Evolutionary conservation across 2,113 vertebrate genomes (phyloP).

Genomic region (Oryzias curvinotus): DNA sequence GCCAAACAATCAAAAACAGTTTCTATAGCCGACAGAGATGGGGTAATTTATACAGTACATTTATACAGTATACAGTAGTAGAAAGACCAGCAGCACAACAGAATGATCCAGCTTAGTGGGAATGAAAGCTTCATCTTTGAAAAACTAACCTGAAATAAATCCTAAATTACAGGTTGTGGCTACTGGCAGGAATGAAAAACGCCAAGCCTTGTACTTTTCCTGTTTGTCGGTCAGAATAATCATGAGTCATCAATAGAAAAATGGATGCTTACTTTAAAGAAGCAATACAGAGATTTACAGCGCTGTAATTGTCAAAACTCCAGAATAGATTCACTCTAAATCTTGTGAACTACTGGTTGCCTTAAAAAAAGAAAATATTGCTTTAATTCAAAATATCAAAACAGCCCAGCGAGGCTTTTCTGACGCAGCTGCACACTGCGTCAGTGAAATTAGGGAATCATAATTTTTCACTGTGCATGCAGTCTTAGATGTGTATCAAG

Average conservation of each 20-base stretch:
- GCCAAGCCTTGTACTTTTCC: slow-evolving; percentile 10
- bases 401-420: slow-evolving; percentile 14
- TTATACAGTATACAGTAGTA: too few species aligned
- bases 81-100: slow-evolving; percentile 18
- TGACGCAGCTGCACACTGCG: slow-evolving; percentile 28
- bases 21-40: background rate
- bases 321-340: slow-evolving; percentile 16
- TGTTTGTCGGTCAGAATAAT: slow-evolving; percentile 45
- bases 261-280: slow-evolving; percentile 24
- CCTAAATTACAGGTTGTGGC: slow-evolving; percentile 56
- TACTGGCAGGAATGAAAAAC: slow-evolving; percentile 21
- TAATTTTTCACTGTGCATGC: slow-evolving; percentile 65
- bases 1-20: background rate
- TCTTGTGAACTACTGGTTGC: slow-evolving; percentile 24
- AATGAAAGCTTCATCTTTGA: slow-evolving; percentile 33
- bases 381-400: slow-evolving; percentile 40
- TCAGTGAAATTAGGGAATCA: slow-evolving; percentile 52
- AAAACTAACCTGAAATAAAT: slow-evolving; percentile 57
- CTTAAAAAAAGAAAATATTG: slow-evolving; percentile 26
- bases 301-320: slow-evolving; percentile 9
- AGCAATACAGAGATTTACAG: slow-evolving; percentile 26
- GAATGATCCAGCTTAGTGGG: slow-evolving; percentile 31
- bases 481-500: slow-evolving; percentile 61
- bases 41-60: slow-evolving; percentile 9
- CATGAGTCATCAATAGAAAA: slow-evolving; percentile 54